Base-by-base conservation (phyloP, 2,113 vertebrate genomes). In the Eulacestoma nigropectus region DNA sequence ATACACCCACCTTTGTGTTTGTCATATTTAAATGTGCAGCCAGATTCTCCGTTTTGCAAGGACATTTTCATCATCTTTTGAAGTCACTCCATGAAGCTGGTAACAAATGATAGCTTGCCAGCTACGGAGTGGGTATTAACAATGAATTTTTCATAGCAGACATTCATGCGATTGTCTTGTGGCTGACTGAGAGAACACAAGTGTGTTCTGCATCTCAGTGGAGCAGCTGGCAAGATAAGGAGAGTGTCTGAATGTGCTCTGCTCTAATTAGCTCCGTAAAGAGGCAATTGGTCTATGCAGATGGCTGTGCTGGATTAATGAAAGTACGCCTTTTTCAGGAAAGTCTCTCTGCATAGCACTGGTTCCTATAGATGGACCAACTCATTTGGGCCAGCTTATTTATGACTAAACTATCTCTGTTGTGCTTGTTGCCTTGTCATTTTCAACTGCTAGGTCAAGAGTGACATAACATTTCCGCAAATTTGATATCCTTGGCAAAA, bases 141-240 rank as follows among this genome's bases (percentile, higher is more conserved):
- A 92, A 89, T 82, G 80, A 87, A 74, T 95, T 95, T 95, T 92
- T 56, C 76, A 83, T 85, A 60, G 30, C 73, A 90, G 92, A 92
- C 76, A 49, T 84, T 87, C 64, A 56, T 39, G 26, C 0, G 0
- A 87, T 94, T 87, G 86, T 81, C 62, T 84, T 91, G 62, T 78
- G 87, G 46, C 91, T 95, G 83, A n/a, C 77, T 86, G 91, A 70
- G 93, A 86, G 62, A 84, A 84, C 77, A 50, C 53, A 84, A 89
- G 53, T 79, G 74, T 89, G 55, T 91, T 92, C 89, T 94, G 74
- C 84, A 68, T 92, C 91, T 96, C 81, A 73, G 89, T 89, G 87
- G 89, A 92, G 77, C 89, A 95, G 89, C 81, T 95, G 94, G 93
- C 62, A 94, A 84, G 57, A 84, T 87, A 81, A 90, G 60, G 80